Evolutionary conservation across 64 coral and sea anemone species (phyloP), one percentile per base, ranked within the genome.

Genomic region (Platygyra sinensis): DNA sequence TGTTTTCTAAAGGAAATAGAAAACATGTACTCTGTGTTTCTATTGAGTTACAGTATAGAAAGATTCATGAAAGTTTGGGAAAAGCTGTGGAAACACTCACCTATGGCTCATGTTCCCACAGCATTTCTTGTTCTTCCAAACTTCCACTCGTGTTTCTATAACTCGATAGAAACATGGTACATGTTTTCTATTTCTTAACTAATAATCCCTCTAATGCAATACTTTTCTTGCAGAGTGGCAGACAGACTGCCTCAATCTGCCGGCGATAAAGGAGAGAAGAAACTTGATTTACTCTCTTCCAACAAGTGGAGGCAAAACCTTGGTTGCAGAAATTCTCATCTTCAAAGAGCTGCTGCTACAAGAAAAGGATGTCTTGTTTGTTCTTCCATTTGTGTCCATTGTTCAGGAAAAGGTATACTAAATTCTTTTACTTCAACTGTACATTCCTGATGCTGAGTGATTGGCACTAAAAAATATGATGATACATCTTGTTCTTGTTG

Each of bases 321-420:
- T 98, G 51, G 96, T 98, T 17, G 94, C 96, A 69, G 96, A 98
- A 80, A 95, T 98, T 78, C 77, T 98, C 29, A 95, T 98, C 49
- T 90, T 98, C 73, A 98, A 82, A 79, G 96, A 98, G 65, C 62
- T 98, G 74, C 73, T 98, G 33, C 85, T 93, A 36, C 86, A 95
- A 79, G 52, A 95, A 46, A 95, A 93, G 62, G 96, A 98, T 91
- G 96, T 90, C 46, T 9, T 98, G 30, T 93, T 98, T 69, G 80
- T 98, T 29, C 84, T 98, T 32, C 96, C 96, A 24, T 98, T 98
- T 95, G 91, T 98, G 13, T 98, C 96, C 19, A 95, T 98, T 95
- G 96, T 98, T 9, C 96, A 98, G 52, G 96, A 98, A 93, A 97
- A 97, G 88, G 95, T 97, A 83, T 18, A 4, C 72, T 16, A 27